Conservation (phyloP, 2,113 vertebrate species). For the Podilymbus podiceps region DNA sequence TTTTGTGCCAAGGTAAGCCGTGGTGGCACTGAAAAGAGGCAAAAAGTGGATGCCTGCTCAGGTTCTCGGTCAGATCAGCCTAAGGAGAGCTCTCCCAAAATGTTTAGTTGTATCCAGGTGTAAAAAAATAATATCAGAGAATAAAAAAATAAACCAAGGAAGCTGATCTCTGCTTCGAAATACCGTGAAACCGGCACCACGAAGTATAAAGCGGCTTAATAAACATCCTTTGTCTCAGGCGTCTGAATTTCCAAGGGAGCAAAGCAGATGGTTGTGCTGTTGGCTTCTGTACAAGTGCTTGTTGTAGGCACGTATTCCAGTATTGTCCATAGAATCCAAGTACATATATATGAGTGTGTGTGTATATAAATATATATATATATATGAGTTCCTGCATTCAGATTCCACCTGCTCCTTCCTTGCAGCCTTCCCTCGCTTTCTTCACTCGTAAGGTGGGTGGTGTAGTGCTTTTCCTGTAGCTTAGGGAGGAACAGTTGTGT, state of each 20-base stretch:
- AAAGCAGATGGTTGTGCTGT: not conserved
- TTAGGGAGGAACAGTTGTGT: not conserved
- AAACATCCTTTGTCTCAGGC: not conserved
- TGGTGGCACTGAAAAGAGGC: not conserved
- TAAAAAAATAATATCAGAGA: rapidly evolving
- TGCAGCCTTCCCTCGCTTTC: not conserved
- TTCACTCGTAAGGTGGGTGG: not conserved
- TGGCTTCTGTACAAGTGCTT: not conserved
- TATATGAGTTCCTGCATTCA: not conserved
- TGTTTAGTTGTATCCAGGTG: not conserved
- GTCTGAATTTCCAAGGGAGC: not conserved
- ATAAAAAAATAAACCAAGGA: not conserved
- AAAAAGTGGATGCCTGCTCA: not conserved
- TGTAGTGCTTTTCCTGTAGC: not conserved
- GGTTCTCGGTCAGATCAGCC: not conserved
- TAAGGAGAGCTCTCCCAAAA: not conserved
- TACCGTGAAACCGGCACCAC: rapidly evolving
- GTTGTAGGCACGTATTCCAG: not conserved
- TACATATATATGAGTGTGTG: not conserved
- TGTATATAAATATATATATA: no score
- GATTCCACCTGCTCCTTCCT: not conserved
- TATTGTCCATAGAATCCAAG: not conserved
- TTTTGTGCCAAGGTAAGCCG: rapidly evolving
- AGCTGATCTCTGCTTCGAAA: not conserved
- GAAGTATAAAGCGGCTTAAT: not conserved